phyloP scores from a whole-genome alignment of 2,797 vertebrate species.

The Hypotaenidia philippensis region DNA sequence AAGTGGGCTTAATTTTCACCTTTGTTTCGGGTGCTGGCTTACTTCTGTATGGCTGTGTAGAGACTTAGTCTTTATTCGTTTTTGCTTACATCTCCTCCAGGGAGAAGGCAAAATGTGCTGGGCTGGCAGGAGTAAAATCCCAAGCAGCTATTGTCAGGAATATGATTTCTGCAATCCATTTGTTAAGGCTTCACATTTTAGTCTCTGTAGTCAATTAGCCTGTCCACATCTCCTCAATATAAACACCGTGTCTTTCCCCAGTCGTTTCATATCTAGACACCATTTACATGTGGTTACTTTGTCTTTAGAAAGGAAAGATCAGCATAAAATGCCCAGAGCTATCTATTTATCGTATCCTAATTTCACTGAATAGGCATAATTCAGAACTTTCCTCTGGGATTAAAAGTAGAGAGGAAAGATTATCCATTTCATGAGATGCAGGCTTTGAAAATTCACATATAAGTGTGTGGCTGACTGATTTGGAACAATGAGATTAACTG shows the following conservation, averaged over 20 bases:
- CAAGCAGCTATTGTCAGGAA: neutral
- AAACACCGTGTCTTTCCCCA: neutral
- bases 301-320: neutral
- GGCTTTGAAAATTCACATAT: neutral
- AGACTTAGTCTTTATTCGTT: neutral
- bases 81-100: neutral
- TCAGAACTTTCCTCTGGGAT: neutral
- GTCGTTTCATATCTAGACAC: neutral
- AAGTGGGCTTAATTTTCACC: neutral
- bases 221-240: neutral
- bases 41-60: neutral
- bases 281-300: neutral
- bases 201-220: neutral
- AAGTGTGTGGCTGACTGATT: neutral
- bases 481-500: neutral
- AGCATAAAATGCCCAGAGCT: neutral
- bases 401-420: neutral
- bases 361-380: neutral
- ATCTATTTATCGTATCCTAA: neutral
- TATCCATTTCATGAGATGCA: neutral
- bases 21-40: neutral
- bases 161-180: neutral
- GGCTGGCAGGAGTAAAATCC: neutral
- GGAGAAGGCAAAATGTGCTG: neutral
- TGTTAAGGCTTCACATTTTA: neutral